Conservation (phyloP, 2,888 invertebrate genomes). For the Autographa pulchrina region DNA sequence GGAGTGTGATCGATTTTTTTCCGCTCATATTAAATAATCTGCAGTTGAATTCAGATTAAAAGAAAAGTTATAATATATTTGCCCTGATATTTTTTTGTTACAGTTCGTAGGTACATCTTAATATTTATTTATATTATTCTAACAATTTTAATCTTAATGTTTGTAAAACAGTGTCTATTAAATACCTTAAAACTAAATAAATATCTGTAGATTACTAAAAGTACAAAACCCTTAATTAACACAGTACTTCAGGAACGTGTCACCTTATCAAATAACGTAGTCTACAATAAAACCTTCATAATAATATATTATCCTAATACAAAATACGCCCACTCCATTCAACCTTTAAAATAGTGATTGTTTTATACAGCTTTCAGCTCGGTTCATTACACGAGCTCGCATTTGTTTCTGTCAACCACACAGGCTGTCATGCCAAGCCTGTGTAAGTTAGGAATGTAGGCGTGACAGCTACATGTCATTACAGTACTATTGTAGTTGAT, state of each 20-base stretch:
- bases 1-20: not conserved
- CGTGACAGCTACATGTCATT: not conserved
- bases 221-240: no score
- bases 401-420: constrained; percentile 7
- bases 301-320: not conserved
- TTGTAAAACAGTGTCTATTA: no score
- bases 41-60: not conserved
- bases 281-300: not conserved
- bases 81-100: no score
- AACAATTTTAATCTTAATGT: no score
- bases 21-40: not conserved
- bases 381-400: not conserved
- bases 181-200: not conserved
- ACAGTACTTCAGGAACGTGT: no score
- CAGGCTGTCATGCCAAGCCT: not conserved
- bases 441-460: not conserved
- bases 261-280: no score
- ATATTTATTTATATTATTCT: no score
- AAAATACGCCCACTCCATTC: not conserved
- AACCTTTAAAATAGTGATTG: not conserved
- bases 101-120: no score
- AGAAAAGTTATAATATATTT: not conserved
- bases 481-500: not conserved
- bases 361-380: not conserved
- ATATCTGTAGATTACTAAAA: no score